Evolutionary conservation across 2,888 invertebrate genomes (phyloP).

Genomic region (Helicoverpa assulta): DNA sequence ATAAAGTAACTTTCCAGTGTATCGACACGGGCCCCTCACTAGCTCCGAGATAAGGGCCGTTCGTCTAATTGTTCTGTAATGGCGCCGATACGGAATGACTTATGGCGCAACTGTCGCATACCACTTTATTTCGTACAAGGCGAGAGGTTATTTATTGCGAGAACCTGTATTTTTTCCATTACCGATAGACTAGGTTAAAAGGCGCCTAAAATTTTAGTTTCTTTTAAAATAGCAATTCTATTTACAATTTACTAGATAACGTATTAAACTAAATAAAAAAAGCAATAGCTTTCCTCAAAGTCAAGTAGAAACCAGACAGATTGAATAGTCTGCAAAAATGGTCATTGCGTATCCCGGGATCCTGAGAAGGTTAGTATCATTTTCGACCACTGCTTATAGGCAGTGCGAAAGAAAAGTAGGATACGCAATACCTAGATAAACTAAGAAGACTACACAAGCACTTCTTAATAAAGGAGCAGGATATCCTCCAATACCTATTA

Average conservation of each 20-base stretch:
- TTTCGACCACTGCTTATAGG: not conserved
- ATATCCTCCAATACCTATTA: not conserved
- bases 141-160: constrained; percentile 51
- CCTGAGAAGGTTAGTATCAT: too few species aligned
- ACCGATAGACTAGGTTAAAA: constrained; percentile 16
- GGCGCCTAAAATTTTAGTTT: constrained; percentile 27
- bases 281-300: too few species aligned
- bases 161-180: constrained; percentile 53
- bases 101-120: constrained; percentile 65
- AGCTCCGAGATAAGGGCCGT: constrained; percentile 73
- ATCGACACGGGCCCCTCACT: constrained; percentile 45
- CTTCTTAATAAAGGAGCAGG: not conserved
- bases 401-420: not conserved
- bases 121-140: constrained; percentile 59
- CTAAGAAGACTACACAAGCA: not conserved
- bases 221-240: constrained; percentile 1
- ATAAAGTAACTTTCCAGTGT: not conserved
- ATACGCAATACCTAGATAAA: too few species aligned
- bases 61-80: constrained; percentile 84
- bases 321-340: too few species aligned
- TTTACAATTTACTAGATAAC: too few species aligned
- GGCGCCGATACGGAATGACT: constrained; percentile 74
- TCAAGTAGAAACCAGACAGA: too few species aligned
- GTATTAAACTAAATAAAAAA: too few species aligned
- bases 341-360: too few species aligned